phyloP scores from a whole-genome alignment of 2,888 invertebrate genomes.

The Neoascia interrupta region DNA sequence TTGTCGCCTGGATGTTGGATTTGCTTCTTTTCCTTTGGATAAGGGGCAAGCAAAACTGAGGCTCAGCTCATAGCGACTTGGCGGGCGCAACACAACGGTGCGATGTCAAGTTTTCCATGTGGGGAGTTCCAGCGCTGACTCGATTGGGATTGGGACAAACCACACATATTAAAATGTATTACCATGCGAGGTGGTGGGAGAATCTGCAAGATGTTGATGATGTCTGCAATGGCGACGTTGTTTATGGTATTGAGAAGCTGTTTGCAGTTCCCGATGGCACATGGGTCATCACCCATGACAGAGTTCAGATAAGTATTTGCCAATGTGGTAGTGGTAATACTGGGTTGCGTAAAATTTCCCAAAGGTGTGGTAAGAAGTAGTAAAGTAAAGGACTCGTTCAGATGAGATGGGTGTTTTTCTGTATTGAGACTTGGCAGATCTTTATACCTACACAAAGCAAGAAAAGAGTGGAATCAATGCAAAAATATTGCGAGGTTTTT shows the following conservation, averaged over 20 bases:
- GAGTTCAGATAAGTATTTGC: conserved; percentile 3
- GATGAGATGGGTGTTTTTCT: too few relatives aligned
- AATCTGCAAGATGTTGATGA: conserved; percentile 42
- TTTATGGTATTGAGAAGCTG: conserved; percentile 52
- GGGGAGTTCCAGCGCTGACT: conserved; percentile 24
- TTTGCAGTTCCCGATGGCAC: conserved; percentile 49
- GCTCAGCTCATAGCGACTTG: too few relatives aligned
- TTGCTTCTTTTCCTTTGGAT: conserved; percentile 31
- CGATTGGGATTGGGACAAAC: conserved; percentile 23
- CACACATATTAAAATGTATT: conserved; percentile 10
- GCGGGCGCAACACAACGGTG: too few relatives aligned
- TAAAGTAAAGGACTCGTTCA: too few relatives aligned
- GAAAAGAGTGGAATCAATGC: too few relatives aligned
- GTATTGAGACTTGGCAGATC: too few relatives aligned
- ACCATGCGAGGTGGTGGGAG: conserved; percentile 37
- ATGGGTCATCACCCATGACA: conserved; percentile 62
- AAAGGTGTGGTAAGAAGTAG: conserved; percentile 1
- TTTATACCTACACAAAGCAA: too few relatives aligned
- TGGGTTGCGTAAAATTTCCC: neutral
- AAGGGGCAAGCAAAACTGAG: neutral
- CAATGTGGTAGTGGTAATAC: conserved; percentile 1
- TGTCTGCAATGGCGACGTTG: conserved; percentile 32
- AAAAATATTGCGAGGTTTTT: too few relatives aligned
- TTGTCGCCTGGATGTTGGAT: conserved; percentile 78
- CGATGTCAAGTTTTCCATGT: conserved; percentile 38